Evolutionary conservation across 1,140 invertebrate genomes (phyloP).

Genomic region (Andricus grossulariae): DNA sequence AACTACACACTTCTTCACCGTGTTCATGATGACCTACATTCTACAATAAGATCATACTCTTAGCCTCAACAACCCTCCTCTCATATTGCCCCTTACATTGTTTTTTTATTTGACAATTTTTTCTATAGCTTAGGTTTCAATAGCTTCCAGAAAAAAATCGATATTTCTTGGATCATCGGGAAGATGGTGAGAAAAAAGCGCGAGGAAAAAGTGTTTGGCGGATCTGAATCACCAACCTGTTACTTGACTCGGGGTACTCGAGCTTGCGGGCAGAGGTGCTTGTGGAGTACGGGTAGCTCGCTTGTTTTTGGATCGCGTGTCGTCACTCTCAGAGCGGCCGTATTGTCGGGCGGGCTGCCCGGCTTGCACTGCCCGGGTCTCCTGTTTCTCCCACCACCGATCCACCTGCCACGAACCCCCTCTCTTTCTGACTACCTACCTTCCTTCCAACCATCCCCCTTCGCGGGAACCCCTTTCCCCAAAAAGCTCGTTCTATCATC

Average conservation of each 20-base stretch:
- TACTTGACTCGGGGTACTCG: constrained; percentile 63
- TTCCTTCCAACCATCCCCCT: constrained; percentile 53
- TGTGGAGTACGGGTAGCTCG: constrained; percentile 45
- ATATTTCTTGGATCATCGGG: no score
- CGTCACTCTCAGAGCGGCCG: constrained; percentile 55
- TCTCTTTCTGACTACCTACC: constrained; percentile 55
- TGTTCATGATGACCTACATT: no score
- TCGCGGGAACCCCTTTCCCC: constrained; percentile 54
- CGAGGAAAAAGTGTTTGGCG: constrained; percentile 31
- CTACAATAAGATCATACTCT: no score
- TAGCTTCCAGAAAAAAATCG: neutral
- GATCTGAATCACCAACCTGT: constrained; percentile 72
- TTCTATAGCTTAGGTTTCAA: neutral
- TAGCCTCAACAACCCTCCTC: no score
- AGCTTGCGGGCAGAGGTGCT: constrained; percentile 52
- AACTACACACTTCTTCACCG: no score
- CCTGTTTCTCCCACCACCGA: constrained; percentile 55
- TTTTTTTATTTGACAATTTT: no score
- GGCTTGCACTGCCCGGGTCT: constrained; percentile 75
- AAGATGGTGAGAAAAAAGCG: neutral
- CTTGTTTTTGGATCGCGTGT: constrained; percentile 35
- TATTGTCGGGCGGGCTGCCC: constrained; percentile 73
- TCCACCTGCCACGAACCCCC: constrained; percentile 59
- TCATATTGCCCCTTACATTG: no score
- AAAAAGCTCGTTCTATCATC: constrained; percentile 60